Evolutionary conservation across 2,113 vertebrate genomes (phyloP).

Genomic region (Misgurnus anguillicaudatus): DNA sequence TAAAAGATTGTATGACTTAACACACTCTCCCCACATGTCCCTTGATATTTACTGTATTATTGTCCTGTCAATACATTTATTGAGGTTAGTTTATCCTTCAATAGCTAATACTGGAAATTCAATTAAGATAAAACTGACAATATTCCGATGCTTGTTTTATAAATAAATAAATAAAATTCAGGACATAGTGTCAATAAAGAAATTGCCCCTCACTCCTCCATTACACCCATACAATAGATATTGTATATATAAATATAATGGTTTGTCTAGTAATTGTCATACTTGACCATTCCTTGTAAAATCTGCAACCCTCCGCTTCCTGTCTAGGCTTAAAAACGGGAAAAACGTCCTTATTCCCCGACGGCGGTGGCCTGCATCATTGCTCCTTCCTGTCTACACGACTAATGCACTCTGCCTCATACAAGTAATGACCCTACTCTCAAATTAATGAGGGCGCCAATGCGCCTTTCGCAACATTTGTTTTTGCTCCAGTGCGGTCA

Average conservation of each 20-base stretch:
- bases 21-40: conserved; percentile 78
- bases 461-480: conserved; percentile 55
- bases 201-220: conserved; percentile 40
- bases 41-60: conserved; percentile 91
- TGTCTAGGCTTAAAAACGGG: conserved; percentile 61
- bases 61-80: conserved; percentile 95
- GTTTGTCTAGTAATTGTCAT: conserved; percentile 42
- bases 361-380: conserved; percentile 47
- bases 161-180: conserved; percentile 74
- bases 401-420: conserved; percentile 71
- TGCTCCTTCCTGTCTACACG: conserved; percentile 49
- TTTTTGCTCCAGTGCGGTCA: conserved; percentile 60
- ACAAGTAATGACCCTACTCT: conserved; percentile 67
- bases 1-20: conserved; percentile 85
- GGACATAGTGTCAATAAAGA: conserved; percentile 71
- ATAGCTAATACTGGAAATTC: conserved; percentile 83
- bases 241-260: conserved; percentile 55
- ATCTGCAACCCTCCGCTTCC: conserved; percentile 53
- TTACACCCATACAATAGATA: conserved; percentile 42
- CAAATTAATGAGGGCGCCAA: conserved; percentile 72
- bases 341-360: conserved; percentile 54
- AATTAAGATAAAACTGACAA: conserved; percentile 81
- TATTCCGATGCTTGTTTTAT: conserved; percentile 84
- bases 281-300: conserved; percentile 47
- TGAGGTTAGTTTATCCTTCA: conserved; percentile 86